Evolutionary conservation across 2,113 vertebrate species (phyloP), one percentile per base, ranked within the genome.

Genomic region (Montifringilla adamsi): DNA sequence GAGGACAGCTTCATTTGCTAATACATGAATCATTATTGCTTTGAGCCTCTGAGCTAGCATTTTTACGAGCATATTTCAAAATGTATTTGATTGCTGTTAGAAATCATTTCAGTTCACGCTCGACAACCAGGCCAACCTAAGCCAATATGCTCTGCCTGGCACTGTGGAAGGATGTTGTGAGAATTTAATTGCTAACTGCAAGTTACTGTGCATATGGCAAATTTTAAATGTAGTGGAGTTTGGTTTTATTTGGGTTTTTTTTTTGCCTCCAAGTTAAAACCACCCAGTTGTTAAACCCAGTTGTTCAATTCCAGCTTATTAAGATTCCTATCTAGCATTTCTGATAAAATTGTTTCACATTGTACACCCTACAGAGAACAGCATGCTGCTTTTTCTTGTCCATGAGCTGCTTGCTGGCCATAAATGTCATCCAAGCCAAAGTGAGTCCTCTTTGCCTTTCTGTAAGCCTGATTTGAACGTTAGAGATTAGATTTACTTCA

Each of bases 101-200:
- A 97, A 97, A 97, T 96, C 79, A 96, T 94, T 96, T 90, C 63
- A 87, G 82, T 96, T 97, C 94, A 93, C 43, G 84, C 89, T 95
- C 11, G 5, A 83, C 95, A 88, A 56, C 92, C 93, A 84, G 93
- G 85, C 96, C 89, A 96, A 41, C 86, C 80, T 50, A 90, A 94
- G 91, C 95, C 96, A 97, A 96, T 96, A 94, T 97, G 96, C 67
- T 97, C 72, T 94, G 95, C 91, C 91, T 97, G 96, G 95, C 89
- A 94, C 82, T 66, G 85, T 73, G 90, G 77, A 85, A 95, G 66
- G 82, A 79, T 93, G 95, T 95, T 96, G 93, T 89, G 95, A 95
- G 92, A 96, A 96, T 96, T 95, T 97, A 97, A 97, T 97, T 97
- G 93, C 87, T 90, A 89, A 95, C 95, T 84, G 89, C 94, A 92